Conservation (phyloP, 2,113 vertebrate species). For the Scomber scombrus region DNA sequence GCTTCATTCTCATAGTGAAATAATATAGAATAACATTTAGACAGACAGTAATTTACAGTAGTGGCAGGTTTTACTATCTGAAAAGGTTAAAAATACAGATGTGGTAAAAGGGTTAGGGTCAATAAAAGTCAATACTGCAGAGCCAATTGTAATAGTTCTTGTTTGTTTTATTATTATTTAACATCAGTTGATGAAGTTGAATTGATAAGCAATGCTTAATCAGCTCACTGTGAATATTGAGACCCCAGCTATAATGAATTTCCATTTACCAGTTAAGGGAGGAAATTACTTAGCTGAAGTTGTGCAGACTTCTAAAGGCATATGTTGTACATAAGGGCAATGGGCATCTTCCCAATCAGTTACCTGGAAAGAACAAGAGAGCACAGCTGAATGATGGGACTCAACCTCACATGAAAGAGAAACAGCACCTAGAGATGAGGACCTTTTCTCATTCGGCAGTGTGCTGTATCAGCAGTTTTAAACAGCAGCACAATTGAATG, state of each 20-base stretch:
- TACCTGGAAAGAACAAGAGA: conserved; percentile 21
- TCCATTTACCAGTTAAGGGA: background rate
- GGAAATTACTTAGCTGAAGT: background rate
- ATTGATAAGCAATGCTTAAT: background rate
- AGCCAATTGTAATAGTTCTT: background rate
- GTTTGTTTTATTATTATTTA: background rate
- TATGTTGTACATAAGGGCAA: background rate
- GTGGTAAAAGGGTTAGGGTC: no score
- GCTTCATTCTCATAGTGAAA: conserved; percentile 29
- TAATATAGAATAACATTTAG: background rate
- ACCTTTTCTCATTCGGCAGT: conserved; percentile 63
- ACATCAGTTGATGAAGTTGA: background rate
- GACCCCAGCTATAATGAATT: background rate
- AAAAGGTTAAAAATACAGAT: background rate
- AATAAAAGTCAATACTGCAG: no score
- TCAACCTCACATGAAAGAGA: conserved; percentile 45
- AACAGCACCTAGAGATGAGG: conserved; percentile 40
- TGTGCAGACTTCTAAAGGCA: background rate
- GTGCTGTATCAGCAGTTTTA: conserved; percentile 70
- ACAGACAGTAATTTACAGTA: background rate
- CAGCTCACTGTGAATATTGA: background rate
- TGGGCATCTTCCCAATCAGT: conserved; percentile 2
- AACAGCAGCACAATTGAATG: conserved; percentile 44
- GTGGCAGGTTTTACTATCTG: background rate
- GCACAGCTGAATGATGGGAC: background rate